Evolutionary conservation across 2,797 vertebrate genomes (phyloP).

Genomic region (Takifugu rubripes): DNA sequence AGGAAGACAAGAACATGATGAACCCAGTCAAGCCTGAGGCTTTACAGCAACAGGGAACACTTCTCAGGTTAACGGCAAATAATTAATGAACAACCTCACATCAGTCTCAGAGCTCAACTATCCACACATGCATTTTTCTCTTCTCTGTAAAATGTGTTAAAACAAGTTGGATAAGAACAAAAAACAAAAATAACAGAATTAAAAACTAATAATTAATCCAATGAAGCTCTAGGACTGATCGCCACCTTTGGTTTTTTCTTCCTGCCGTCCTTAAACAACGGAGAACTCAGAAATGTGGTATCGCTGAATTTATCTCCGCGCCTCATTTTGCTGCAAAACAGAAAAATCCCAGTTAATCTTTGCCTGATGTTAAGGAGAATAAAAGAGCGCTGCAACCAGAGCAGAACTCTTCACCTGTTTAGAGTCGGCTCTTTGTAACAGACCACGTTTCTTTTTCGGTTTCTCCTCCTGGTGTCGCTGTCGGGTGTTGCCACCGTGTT

Average conservation of each 20-base stretch:
- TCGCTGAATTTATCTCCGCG: constrained; percentile 75
- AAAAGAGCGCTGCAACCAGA: too few relatives aligned
- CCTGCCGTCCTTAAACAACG: constrained; percentile 60
- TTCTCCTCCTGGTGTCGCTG: constrained; percentile 22
- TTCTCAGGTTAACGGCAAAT: too few relatives aligned
- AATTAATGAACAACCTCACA: too few relatives aligned
- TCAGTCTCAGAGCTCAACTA: too few relatives aligned
- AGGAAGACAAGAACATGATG: too few relatives aligned
- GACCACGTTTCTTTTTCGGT: constrained; percentile 48
- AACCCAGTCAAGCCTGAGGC: too few relatives aligned
- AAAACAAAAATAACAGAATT: neutral
- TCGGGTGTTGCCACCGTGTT: constrained; percentile 52
- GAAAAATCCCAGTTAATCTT: neutral
- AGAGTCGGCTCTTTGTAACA: constrained; percentile 75
- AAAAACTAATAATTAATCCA: constrained; percentile 10
- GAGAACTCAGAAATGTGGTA: constrained; percentile 67
- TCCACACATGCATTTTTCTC: neutral
- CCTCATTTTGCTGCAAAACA: constrained; percentile 73
- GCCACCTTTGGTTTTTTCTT: constrained; percentile 33
- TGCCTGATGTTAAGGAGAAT: neutral
- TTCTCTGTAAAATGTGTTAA: neutral
- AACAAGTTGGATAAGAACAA: neutral
- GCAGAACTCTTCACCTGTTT: constrained; percentile 58
- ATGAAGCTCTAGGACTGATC: neutral
- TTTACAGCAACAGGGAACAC: too few relatives aligned